Percentiles rank a stretch among this genome's conserved stretches.
Evolutionary conservation across 2,113 vertebrate genomes (phyloP).

Genomic region (Panurus biarmicus): DNA sequence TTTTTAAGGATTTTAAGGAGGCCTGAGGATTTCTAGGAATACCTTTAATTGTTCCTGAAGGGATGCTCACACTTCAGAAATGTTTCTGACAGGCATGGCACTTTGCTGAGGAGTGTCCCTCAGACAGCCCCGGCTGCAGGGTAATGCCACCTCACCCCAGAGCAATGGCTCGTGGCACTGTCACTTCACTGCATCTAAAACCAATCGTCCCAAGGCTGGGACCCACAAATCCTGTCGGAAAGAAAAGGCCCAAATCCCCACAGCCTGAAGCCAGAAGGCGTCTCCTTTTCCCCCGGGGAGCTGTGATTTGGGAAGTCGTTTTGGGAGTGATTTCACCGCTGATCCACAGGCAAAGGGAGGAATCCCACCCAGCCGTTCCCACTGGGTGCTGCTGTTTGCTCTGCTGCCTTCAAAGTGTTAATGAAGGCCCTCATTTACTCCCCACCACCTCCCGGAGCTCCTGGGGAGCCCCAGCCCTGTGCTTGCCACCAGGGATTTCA

Average conservation of each 20-base stretch:
- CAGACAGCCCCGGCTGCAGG: neutral
- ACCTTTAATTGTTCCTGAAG: neutral
- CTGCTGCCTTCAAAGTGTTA: neutral
- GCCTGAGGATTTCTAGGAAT: neutral
- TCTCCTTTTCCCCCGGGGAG: accelerated
- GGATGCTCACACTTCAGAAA: neutral
- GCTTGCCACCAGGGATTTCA: neutral
- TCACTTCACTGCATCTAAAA: accelerated
- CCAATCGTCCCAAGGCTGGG: neutral
- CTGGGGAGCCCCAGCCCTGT: neutral
- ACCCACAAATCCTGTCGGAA: neutral
- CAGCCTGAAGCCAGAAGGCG: neutral
- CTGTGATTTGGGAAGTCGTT: neutral
- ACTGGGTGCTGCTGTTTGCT: neutral
- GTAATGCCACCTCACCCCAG: neutral
- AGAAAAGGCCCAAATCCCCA: neutral
- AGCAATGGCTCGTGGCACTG: accelerated
- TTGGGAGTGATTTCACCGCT: neutral
- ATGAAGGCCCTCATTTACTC: neutral
- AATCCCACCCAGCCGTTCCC: neutral
- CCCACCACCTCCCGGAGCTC: neutral
- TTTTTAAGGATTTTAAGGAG: neutral
- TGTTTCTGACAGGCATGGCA: accelerated
- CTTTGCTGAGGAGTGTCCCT: neutral
- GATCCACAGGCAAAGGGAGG: neutral